phyloP scores from a whole-genome alignment of 2,888 invertebrate genomes.

The Sminthurinus aureus region DNA sequence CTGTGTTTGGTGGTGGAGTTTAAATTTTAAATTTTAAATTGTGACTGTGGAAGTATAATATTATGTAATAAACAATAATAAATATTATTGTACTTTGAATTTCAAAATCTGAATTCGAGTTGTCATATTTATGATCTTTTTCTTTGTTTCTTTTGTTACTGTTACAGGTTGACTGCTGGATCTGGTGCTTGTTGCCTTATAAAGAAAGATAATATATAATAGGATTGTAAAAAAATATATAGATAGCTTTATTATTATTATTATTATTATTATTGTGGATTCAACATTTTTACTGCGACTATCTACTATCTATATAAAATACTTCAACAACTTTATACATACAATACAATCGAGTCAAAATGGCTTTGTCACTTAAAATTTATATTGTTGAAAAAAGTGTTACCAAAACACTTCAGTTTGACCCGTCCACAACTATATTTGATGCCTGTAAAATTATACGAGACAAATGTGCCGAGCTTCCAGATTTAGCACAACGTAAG shows the following conservation, averaged over 20 bases:
- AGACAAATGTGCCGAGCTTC: conserved; percentile 85
- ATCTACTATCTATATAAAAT: no score
- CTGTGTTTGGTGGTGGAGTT: no score
- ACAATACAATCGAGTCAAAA: conserved; percentile 61
- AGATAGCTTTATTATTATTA: background rate
- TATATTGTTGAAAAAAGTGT: conserved; percentile 86
- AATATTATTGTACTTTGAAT: no score
- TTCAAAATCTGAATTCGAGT: no score
- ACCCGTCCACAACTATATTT: conserved; percentile 75
- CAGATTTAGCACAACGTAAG: conserved; percentile 84
- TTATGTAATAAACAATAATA: no score
- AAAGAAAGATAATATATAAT: conserved; percentile 7
- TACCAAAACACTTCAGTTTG: conserved; percentile 98
- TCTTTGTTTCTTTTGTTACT: conserved; percentile 11
- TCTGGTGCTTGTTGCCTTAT: conserved; percentile 32
- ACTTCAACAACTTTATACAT: no score
- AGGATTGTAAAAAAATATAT: no score
- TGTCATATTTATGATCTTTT: no score
- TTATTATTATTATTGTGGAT: conserved; percentile 3
- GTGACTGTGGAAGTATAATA: no score
- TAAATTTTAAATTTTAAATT: no score
- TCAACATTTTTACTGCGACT: conserved; percentile 8
- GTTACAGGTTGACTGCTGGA: conserved; percentile 26
- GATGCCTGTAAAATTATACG: conserved; percentile 95
- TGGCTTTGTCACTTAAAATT: conserved; percentile 84